Conservation (phyloP, 2,113 vertebrate species). For the Pseudorectes ferrugineus region DNA sequence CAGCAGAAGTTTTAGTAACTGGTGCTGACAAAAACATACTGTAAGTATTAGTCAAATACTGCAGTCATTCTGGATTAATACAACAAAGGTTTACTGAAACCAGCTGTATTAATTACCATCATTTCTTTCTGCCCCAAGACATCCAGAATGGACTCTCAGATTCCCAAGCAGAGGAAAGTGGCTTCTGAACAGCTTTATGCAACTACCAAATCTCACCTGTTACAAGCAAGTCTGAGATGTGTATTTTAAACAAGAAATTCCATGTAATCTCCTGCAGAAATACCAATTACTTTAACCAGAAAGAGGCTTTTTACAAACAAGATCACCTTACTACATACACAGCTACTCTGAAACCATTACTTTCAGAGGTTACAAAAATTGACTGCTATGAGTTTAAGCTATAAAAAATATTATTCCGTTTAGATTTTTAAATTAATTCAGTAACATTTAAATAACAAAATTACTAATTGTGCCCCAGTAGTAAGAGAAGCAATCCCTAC, state of each 20-base stretch:
- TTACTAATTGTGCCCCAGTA: not conserved
- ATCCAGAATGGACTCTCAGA: not conserved
- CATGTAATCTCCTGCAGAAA: not conserved
- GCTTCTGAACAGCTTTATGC: not conserved
- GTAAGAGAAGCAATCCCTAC: slow-evolving; percentile 22
- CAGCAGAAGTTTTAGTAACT: not conserved
- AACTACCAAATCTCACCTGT: not conserved
- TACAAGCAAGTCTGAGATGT: not conserved
- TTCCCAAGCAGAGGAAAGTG: not conserved
- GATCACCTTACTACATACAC: not conserved
- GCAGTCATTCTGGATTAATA: not conserved
- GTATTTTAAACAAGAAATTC: not conserved
- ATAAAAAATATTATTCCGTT: not conserved
- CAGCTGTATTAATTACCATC: not conserved
- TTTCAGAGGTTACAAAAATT: not conserved
- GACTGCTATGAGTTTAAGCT: not conserved
- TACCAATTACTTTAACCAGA: not conserved
- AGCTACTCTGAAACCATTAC: not conserved
- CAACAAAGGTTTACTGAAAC: not conserved
- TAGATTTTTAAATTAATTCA: not conserved
- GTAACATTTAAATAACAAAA: not conserved
- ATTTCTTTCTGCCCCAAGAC: not conserved
- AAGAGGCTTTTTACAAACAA: not conserved
- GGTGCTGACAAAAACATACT: not conserved
- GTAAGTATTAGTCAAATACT: not conserved